Evolutionary conservation across 2,113 vertebrate species (phyloP).

Genomic region (Nerophis ophidion): DNA sequence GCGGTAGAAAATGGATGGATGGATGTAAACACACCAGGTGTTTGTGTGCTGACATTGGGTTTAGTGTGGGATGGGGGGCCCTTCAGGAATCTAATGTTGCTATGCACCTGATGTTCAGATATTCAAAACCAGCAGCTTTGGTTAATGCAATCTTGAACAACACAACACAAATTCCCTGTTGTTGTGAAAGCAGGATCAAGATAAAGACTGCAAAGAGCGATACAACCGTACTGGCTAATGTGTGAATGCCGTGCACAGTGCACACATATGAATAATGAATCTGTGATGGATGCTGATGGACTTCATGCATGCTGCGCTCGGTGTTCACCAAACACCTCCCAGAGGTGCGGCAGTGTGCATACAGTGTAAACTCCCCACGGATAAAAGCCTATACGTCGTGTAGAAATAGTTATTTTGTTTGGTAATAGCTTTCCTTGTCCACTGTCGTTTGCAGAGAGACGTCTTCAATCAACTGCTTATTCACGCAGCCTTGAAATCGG

Average conservation of each 20-base stretch:
- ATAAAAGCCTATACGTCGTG: neutral
- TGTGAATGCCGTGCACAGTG: conserved; percentile 17
- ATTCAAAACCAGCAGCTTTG: neutral
- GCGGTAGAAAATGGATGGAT: too few relatives aligned
- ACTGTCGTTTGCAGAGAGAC: conserved; percentile 79
- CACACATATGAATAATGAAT: conserved; percentile 55
- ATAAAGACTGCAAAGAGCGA: conserved; percentile 21
- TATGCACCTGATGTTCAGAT: too few relatives aligned
- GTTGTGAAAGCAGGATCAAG: conserved; percentile 20
- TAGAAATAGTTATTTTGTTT: conserved; percentile 11
- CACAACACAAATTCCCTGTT: conserved; percentile 16
- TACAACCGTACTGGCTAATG: neutral
- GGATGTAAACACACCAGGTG: too few relatives aligned
- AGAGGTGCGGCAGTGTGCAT: conserved; percentile 9
- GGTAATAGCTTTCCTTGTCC: conserved; percentile 26
- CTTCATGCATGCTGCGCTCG: conserved; percentile 16
- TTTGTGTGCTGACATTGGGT: too few relatives aligned
- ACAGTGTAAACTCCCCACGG: neutral
- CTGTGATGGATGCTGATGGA: conserved; percentile 43
- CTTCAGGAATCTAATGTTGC: too few relatives aligned
- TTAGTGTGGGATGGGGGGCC: too few relatives aligned
- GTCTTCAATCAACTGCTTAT: conserved; percentile 87
- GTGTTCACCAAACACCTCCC: conserved; percentile 11
- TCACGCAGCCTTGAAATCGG: conserved; percentile 82
- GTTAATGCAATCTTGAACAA: conserved; percentile 15